Percentiles rank a stretch among this genome's conserved stretches.
Evolutionary conservation across 2,113 vertebrate genomes (phyloP).

Genomic region (Raja brachyura): DNA sequence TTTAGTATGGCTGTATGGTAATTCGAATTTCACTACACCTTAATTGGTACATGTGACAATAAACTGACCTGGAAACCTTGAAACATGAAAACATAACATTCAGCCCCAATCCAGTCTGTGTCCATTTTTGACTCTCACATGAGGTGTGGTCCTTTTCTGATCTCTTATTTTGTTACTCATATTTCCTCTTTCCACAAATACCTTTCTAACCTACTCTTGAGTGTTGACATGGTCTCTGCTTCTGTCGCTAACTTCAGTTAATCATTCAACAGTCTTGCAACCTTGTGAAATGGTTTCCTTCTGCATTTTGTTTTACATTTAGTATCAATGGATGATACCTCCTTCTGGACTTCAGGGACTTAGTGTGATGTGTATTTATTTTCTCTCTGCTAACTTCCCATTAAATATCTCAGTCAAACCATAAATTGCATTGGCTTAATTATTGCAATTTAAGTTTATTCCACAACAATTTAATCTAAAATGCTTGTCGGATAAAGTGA

Average conservation of each 20-base stretch:
- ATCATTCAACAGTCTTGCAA: not conserved
- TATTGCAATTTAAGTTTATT: not conserved
- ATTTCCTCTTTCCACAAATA: not conserved
- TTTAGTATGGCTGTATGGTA: too few relatives aligned
- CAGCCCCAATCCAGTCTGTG: not conserved
- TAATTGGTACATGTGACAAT: too few relatives aligned
- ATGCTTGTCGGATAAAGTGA: not conserved
- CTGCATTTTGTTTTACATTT: not conserved
- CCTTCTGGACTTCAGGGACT: not conserved
- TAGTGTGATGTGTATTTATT: not conserved
- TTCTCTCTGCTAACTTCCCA: not conserved
- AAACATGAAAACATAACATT: not conserved
- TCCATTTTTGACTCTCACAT: not conserved
- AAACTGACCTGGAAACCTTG: too few relatives aligned
- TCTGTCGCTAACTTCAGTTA: not conserved
- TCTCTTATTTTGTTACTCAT: not conserved
- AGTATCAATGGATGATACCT: not conserved
- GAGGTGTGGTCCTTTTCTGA: not conserved
- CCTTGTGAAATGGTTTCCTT: too few relatives aligned
- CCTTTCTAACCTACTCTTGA: not conserved
- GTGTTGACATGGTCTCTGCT: not conserved
- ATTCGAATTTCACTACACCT: too few relatives aligned
- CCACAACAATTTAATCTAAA: not conserved
- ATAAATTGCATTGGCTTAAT: too few relatives aligned
- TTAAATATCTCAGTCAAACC: not conserved